Base-by-base conservation (phyloP, 2,888 invertebrate genomes). In the Emmelina monodactyla region DNA sequence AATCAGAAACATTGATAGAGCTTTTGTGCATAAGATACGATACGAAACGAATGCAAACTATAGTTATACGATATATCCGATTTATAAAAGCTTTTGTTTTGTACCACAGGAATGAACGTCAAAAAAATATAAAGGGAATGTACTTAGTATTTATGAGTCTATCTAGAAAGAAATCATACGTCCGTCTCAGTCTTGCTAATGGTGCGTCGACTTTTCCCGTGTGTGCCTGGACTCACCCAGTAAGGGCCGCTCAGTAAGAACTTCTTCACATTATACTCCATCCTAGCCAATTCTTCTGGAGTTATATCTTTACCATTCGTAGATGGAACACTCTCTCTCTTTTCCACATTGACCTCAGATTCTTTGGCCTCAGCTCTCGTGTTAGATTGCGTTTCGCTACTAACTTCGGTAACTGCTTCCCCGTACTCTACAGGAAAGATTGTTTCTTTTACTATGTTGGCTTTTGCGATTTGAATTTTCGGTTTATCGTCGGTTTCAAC, bases 261-360 rank as follows among this genome's bases (percentile, higher is more conserved):
- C 58, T 87, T 85, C 62, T 88, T 88, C n/a, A 88, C 88, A 57
- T 88, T 88, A 53, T 88, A 87, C 56, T 88, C 88, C 88, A 88
- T 88, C 56, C 88, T 83, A 13, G 86, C 87, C 47, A 88, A 82
- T 57, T 85, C 85, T 46, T 84, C 83, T 6, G 81, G 68, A 13
- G 79, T 65, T 39, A 79, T 72, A 35, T 72, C 67, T 42, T 68
- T 73, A 32, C 70, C 67, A 10, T 58, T 56, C 42, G 68, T 71
- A 3, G 56, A 54, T 40, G 65, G 61, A 22, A 69, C 51, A 2
- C 57, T 59, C 32, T 67, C 62, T 19, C 50, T 42, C 32, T 67
- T 49, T 35, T 62, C 60, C 41, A 63, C 67, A 14, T 52, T 57
- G 2, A 58, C 53, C 34, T 63, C 62, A 34, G 53, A 58, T 31